Conservation (phyloP, 2,113 vertebrate species). For the Globicephala melas region DNA sequence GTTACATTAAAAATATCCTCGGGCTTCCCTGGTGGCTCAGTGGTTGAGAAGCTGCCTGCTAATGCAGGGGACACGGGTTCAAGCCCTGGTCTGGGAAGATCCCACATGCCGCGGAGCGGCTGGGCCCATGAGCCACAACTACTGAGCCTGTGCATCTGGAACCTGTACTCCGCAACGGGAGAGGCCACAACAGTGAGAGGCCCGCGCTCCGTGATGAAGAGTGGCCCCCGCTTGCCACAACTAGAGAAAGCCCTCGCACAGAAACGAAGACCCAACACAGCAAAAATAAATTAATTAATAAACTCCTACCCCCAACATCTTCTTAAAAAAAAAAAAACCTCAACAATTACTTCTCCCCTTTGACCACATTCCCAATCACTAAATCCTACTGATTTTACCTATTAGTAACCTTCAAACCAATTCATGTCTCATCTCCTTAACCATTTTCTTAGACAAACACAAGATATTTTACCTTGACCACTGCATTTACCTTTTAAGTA, state of each 20-base stretch:
- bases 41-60: too few species aligned
- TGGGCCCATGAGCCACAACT: not conserved
- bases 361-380: not conserved
- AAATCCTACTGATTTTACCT: not conserved
- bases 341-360: not conserved
- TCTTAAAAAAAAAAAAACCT: not conserved
- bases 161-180: not conserved
- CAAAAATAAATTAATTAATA: too few species aligned
- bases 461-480: not conserved
- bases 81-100: too few species aligned
- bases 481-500: not conserved
- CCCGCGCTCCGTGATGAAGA: not conserved
- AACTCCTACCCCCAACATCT: too few species aligned
- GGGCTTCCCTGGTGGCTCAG: too few species aligned
- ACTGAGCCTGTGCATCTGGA: too few species aligned
- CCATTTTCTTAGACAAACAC: not conserved
- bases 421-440: not conserved
- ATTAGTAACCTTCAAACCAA: not conserved
- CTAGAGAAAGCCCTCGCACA: too few species aligned
- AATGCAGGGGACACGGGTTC: too few species aligned
- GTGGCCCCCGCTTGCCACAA: too few species aligned
- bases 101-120: not conserved
- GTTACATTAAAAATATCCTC: not conserved
- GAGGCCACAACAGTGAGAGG: not conserved
- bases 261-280: too few species aligned